These are phyloP conservation scores for Drosophila prolongata DNA, from an alignment of 2,888 invertebrate genomes.

Conservation along the genomic window DNA sequence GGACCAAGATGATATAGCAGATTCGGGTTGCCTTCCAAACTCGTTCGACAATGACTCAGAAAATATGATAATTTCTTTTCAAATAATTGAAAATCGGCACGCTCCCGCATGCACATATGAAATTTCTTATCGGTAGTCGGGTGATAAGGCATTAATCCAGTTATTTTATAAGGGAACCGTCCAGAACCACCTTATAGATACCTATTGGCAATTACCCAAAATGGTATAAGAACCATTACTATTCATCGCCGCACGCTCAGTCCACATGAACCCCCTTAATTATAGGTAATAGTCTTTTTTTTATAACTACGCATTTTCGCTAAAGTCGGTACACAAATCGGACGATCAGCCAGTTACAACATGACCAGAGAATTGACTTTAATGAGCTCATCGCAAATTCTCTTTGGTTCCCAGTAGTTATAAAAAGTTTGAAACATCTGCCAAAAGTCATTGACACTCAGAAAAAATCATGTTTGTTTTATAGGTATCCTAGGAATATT, in stretches of 20 bases:
- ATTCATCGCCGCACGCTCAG: constrained; percentile 21
- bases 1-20: constrained; percentile 59
- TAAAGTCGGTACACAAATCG: constrained; percentile 17
- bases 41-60: constrained; percentile 28
- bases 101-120: constrained; percentile 27
- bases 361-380: constrained; percentile 44
- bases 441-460: constrained; percentile 21
- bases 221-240: constrained; percentile 2
- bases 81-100: constrained; percentile 31
- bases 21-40: constrained; percentile 12
- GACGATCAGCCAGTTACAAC: constrained; percentile 57
- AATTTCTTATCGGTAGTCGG: constrained; percentile 20
- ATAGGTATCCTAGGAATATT: not conserved
- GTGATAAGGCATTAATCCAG: constrained; percentile 35
- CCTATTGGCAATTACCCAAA: constrained; percentile 4
- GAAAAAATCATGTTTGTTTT: not conserved
- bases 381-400: constrained; percentile 63
- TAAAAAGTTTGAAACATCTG: constrained; percentile 2
- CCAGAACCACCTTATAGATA: constrained; percentile 20
- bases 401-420: constrained; percentile 14
- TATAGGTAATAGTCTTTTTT: constrained; percentile 15
- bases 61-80: constrained; percentile 16
- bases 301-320: constrained; percentile 23
- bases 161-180: constrained; percentile 14
- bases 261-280: constrained; percentile 18